Base-by-base conservation (phyloP, 2,113 vertebrate species). In the Grammomys surdaster region DNA sequence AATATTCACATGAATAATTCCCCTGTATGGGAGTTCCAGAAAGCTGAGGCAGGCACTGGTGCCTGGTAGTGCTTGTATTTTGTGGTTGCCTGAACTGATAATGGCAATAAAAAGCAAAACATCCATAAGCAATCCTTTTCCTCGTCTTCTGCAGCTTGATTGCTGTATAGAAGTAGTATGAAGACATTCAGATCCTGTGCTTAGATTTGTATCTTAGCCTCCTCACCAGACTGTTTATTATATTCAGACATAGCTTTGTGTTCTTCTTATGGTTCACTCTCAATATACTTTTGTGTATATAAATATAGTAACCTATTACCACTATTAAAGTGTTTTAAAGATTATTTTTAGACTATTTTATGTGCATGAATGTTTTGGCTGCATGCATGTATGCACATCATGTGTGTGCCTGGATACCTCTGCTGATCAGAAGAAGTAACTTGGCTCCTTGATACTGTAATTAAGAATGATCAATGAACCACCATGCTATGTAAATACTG, bases 81-180 rank as follows among this genome's bases (percentile, higher is more conserved):
- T 63, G 67, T 90, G 54, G 16, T 81, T 90, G 11, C 36, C 20
- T 14, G 33, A 78, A 70, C 4, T 81, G 87, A 94, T 69, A 86
- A 80, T 58, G 81, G 58, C 60, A n/a, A 75, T 65, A 73, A 92
- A 89, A 92, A 88, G 22, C 85, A 94, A 81, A 92, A 54, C 86
- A 69, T 13, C 20, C 72, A 89, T 63, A 11, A 94, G 31, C 46
- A 81, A 63, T 77, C 75, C 4, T 91, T 95, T 90, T 46, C 70
- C 48, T 91, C 72, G 93, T 82, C 22, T 93, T 26, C 81, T 90
- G 72, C 40, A 82, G 58, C 56, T 63, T 67, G 40, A 43, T 26
- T 80, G 91, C 16, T 86, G 86, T 86, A 33, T 86, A n/a, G 24
- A 92, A 88, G 54, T 58, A 14, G 69, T 91, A 58, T 10, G 54